phyloP scores from a whole-genome alignment of 2,797 vertebrate genomes.

The Acanthurus lineatus region DNA sequence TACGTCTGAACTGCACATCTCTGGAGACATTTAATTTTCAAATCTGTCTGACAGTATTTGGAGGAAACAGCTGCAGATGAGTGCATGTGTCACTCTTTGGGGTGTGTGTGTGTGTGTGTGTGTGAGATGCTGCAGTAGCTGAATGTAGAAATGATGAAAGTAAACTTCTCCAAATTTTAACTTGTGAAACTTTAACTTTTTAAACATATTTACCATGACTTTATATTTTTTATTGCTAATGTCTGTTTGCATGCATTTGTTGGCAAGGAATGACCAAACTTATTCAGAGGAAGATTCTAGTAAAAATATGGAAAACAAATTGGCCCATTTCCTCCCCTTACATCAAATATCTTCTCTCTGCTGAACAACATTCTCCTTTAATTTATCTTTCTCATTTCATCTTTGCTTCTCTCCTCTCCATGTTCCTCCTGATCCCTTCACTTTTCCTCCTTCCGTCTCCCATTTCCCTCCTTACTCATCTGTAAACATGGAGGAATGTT shows the following conservation, averaged over 20 bases:
- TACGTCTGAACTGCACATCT: constrained; percentile 39
- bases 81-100: constrained; percentile 19
- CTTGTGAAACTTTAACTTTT: neutral
- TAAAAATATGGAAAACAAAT: neutral
- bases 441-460: constrained; percentile 14
- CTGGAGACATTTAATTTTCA: constrained; percentile 50
- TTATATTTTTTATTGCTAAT: neutral
- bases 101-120: neutral
- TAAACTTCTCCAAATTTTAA: constrained; percentile 7
- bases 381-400: constrained; percentile 13
- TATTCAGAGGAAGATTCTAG: neutral
- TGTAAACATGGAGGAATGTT: constrained; percentile 54
- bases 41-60: constrained; percentile 29
- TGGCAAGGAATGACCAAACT: neutral
- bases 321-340: neutral
- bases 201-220: neutral
- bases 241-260: neutral
- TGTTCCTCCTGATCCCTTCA: constrained; percentile 14
- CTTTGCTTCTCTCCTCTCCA: neutral
- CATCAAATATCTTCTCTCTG: neutral
- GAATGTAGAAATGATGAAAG: constrained; percentile 1
- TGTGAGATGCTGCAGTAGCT: neutral
- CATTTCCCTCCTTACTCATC: constrained; percentile 46
- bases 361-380: neutral
- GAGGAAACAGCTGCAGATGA: constrained; percentile 52